These are phyloP conservation scores for Tachystola acroxantha DNA, from an alignment of 2,888 invertebrate species.

Conservation along the genomic window DNA sequence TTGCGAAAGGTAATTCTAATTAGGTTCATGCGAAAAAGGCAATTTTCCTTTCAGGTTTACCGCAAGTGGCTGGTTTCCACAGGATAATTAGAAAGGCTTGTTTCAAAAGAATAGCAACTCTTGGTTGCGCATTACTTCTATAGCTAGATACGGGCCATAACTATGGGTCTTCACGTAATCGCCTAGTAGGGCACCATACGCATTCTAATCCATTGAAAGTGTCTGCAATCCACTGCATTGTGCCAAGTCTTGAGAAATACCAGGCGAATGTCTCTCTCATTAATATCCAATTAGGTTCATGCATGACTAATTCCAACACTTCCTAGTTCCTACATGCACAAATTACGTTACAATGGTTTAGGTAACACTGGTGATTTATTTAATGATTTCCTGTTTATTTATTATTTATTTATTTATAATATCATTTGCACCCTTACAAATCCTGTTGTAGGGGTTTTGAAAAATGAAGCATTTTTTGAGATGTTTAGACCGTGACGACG, in stretches of 20 bases:
- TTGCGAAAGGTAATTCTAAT: no score
- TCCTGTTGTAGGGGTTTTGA: no score
- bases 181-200: constrained; percentile 14
- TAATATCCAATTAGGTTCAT: constrained; percentile 30
- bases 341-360: constrained; percentile 2
- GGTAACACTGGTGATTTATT: not conserved
- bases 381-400: not conserved
- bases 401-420: no score
- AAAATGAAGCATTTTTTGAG: no score
- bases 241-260: constrained; percentile 23
- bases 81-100: no score
- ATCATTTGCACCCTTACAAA: no score
- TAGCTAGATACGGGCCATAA: not conserved
- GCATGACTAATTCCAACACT: constrained; percentile 11
- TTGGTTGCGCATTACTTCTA: not conserved
- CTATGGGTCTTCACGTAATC: constrained; percentile 15
- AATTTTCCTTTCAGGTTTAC: constrained; percentile 1
- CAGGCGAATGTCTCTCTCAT: constrained; percentile 23
- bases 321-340: constrained; percentile 3
- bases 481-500: no score
- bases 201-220: constrained; percentile 32
- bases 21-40: no score
- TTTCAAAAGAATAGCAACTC: no score
- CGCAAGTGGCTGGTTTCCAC: not conserved
- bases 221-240: constrained; percentile 10